Percentiles rank a stretch among this genome's conserved stretches.
phyloP scores from a whole-genome alignment of 2,797 vertebrate genomes.

The Artibeus lituratus region DNA sequence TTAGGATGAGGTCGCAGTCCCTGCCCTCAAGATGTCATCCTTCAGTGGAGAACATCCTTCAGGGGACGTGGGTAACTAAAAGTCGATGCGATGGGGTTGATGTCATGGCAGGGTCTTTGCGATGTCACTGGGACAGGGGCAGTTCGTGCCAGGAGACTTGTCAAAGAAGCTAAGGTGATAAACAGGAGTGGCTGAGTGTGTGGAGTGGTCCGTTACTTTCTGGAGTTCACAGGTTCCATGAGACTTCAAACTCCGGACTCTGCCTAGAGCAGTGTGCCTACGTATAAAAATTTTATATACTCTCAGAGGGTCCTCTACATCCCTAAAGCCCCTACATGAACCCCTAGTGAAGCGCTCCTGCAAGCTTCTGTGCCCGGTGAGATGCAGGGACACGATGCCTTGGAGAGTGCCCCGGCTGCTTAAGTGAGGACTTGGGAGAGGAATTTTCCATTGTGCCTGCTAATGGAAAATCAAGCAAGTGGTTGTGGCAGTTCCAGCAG shows the following conservation, averaged over 20 bases:
- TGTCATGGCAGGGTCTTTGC: background rate
- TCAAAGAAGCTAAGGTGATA: background rate
- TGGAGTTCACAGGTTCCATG: background rate
- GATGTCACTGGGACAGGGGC: background rate
- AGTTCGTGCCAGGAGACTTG: background rate
- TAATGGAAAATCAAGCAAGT: background rate
- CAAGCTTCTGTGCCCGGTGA: background rate
- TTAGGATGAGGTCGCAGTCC: background rate
- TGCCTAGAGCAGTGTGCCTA: background rate
- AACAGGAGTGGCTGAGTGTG: rapidly evolving
- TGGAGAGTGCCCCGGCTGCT: background rate
- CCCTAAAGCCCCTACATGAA: background rate
- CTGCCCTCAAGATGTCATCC: background rate
- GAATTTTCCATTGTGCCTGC: background rate
- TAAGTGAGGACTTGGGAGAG: background rate
- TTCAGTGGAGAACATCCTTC: background rate
- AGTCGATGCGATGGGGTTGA: background rate
- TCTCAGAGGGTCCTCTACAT: background rate
- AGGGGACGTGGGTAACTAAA: background rate
- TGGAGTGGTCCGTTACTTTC: background rate
- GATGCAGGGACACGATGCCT: background rate
- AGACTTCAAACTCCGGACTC: background rate
- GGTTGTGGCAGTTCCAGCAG: background rate
- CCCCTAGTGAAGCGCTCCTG: background rate
- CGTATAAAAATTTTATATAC: background rate